Evolutionary conservation across 2,888 invertebrate species (phyloP), one percentile per base, ranked within the genome.

Genomic region (Pogonocherus hispidulus): DNA sequence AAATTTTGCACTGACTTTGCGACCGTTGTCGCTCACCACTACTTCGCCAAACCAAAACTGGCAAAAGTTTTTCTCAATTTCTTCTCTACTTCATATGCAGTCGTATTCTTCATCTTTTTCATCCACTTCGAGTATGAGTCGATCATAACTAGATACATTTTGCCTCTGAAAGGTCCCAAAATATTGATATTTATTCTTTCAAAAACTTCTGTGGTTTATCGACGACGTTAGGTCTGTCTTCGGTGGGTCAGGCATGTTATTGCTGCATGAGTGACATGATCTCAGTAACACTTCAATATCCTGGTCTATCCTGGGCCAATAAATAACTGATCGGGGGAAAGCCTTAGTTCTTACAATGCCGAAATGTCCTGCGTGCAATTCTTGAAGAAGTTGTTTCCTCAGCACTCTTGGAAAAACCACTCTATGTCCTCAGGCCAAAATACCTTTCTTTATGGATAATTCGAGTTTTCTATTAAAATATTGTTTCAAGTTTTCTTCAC

Each of bases 111-210:
- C 20, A 75, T 74, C 52, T 60, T 44, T 73, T 86, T 84, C 1
- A 81, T 77, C 84, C 84, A 86, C 67, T 86, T 86, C 0, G 84
- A 84, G 67, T 78, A 78, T 2, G 83, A 77, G 69, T 86, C 85
- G n/a, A n/a, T n/a, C n/a, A n/a, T n/a, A n/a, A n/a, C n/a, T n/a
- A n/a, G n/a, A n/a, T n/a, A n/a, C n/a, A n/a, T n/a, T n/a, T n/a
- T n/a, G n/a, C n/a, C n/a, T n/a, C n/a, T n/a, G n/a, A n/a, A n/a
- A n/a, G n/a, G n/a, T n/a, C n/a, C n/a, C n/a, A n/a, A n/a, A n/a
- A n/a, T n/a, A n/a, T n/a, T n/a, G n/a, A n/a, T n/a, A n/a, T n/a
- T n/a, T n/a, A n/a, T n/a, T n/a, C n/a, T n/a, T n/a, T n/a, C n/a
- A n/a, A n/a, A n/a, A n/a, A 1, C 83, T 78, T 3, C 85, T 67